Evolutionary conservation across 2,888 invertebrate genomes (phyloP).

Genomic region (Cancer borealis): DNA sequence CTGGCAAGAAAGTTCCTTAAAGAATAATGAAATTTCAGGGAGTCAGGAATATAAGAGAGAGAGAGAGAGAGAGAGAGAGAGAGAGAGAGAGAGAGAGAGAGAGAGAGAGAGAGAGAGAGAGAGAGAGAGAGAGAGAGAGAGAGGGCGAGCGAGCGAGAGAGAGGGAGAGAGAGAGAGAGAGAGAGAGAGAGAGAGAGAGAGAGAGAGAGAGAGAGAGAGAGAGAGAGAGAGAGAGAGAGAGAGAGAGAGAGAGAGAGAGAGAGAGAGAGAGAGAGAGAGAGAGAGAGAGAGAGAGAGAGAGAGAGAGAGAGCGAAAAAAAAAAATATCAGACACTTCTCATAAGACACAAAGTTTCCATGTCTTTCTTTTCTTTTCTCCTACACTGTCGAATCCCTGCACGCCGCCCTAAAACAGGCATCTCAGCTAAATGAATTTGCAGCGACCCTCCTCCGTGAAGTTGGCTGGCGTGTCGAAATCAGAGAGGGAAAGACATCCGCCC

Average conservation of each 20-base stretch:
- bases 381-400: background rate
- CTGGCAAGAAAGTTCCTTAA: too few species aligned
- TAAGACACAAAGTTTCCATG: background rate
- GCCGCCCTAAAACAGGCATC: background rate
- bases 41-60: background rate
- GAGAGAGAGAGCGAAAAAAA: background rate
- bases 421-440: constrained; percentile 20
- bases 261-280: too few species aligned
- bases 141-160: background rate
- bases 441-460: background rate
- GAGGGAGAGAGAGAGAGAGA: background rate
- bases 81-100: background rate
- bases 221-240: too few species aligned
- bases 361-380: background rate
- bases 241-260: too few species aligned
- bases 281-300: background rate
- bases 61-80: background rate
- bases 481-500: too few species aligned
- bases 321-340: background rate
- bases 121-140: constrained; percentile 1
- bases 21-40: too few species aligned
- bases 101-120: background rate
- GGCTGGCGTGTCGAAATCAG: background rate
- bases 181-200: background rate
- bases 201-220: background rate